Evolutionary conservation across 2,888 invertebrate species (phyloP).

Genomic region (Drosophila diplacantha): DNA sequence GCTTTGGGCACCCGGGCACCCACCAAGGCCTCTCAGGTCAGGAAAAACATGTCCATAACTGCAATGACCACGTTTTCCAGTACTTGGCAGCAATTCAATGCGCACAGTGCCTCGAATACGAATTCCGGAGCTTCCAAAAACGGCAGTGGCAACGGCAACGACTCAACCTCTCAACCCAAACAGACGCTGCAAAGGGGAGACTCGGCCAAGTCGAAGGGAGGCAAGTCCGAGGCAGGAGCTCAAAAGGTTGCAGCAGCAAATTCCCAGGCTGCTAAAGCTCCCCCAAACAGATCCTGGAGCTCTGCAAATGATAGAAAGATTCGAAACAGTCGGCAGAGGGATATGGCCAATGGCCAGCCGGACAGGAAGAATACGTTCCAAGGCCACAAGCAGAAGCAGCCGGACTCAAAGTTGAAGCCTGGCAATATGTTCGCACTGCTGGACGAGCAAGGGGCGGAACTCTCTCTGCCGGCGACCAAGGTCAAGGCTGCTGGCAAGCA

Average conservation of each 20-base stretch:
- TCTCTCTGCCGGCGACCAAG: neutral
- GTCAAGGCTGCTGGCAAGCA: too few relatives aligned
- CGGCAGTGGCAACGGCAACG: neutral
- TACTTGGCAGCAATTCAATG: neutral
- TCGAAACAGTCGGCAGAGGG: neutral
- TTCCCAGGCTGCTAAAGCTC: neutral
- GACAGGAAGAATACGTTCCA: neutral
- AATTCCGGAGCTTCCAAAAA: neutral
- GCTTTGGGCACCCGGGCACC: neutral
- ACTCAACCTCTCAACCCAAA: neutral
- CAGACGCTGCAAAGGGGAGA: neutral
- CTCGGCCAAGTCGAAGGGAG: neutral
- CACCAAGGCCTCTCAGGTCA: neutral
- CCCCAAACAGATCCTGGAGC: neutral
- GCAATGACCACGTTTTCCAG: neutral
- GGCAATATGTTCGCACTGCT: conserved; percentile 1
- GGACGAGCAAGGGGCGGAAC: neutral
- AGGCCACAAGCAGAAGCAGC: neutral
- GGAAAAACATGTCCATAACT: neutral
- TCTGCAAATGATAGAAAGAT: neutral
- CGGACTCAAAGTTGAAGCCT: too few relatives aligned
- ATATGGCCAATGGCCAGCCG: neutral
- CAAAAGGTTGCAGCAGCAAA: neutral
- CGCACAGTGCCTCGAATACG: neutral
- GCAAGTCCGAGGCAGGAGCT: neutral